phyloP scores from a whole-genome alignment of 1,140 invertebrate genomes.

The Diplogasteroides magnus region DNA sequence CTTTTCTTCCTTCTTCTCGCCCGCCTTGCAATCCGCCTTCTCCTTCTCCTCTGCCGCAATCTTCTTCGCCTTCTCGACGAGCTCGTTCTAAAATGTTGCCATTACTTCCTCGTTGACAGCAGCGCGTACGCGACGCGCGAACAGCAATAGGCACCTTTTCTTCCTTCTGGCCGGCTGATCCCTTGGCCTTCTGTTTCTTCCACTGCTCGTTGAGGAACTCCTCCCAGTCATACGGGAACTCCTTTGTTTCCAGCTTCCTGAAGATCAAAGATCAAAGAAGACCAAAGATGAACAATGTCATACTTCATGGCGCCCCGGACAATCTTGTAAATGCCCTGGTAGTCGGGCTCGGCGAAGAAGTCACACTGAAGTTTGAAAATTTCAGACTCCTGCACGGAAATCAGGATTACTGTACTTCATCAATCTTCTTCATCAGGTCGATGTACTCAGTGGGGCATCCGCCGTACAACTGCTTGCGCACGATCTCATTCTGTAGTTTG shows the following conservation, averaged over 20 bases:
- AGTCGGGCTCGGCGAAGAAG: conserved; percentile 35
- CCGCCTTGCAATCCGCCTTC: conserved; percentile 5
- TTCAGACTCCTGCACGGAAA: background rate
- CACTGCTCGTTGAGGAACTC: conserved; percentile 15
- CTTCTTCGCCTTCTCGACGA: background rate
- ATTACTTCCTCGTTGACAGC: no score
- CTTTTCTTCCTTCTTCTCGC: conserved; percentile 5
- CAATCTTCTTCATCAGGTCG: conserved; percentile 14
- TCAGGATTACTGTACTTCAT: background rate
- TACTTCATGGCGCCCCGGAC: conserved; percentile 13
- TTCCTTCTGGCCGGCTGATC: conserved; percentile 5
- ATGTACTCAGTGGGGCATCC: conserved; percentile 29
- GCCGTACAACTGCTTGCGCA: conserved; percentile 11
- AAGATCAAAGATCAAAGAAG: background rate
- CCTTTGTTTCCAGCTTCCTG: background rate
- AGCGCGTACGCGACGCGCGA: no score
- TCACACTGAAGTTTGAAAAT: conserved; percentile 9
- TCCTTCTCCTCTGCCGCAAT: background rate
- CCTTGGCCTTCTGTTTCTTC: conserved; percentile 12
- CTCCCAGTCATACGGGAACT: conserved; percentile 29
- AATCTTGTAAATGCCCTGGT: conserved; percentile 17
- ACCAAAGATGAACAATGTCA: conserved; percentile 9
- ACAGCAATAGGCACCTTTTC: background rate
- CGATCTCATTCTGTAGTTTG: conserved; percentile 3
- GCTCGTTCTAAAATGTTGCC: no score